phyloP scores from a whole-genome alignment of 2,113 vertebrate species.

The Cyanoderma ruficeps region DNA sequence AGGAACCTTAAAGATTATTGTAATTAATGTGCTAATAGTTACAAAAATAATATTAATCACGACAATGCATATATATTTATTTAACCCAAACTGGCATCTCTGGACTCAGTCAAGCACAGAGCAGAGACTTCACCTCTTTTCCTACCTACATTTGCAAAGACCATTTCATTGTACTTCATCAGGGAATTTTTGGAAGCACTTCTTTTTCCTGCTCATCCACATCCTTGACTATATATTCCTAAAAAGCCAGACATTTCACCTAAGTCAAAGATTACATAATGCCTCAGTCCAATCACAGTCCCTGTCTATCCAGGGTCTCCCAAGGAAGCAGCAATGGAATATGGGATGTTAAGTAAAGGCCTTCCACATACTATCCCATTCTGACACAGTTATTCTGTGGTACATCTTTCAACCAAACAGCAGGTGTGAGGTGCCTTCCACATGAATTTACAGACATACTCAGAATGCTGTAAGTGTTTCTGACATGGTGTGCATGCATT shows the following conservation, averaged over 20 bases:
- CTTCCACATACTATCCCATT: not conserved
- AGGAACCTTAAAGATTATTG: not conserved
- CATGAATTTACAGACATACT: not conserved
- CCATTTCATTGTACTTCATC: not conserved
- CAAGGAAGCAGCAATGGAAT: not conserved
- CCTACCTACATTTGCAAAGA: not conserved
- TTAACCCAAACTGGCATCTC: not conserved
- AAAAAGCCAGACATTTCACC: not conserved
- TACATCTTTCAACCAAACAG: not conserved
- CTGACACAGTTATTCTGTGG: not conserved
- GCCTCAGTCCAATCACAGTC: not conserved
- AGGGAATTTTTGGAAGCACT: accelerated
- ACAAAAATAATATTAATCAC: not conserved
- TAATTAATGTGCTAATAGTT: not conserved
- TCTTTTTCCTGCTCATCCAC: not conserved
- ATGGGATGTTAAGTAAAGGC: not conserved
- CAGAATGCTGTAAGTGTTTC: not conserved
- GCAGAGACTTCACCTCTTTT: not conserved
- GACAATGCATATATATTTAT: not conserved
- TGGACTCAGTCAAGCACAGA: not conserved
- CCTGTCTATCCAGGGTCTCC: not conserved
- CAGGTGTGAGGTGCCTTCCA: not conserved
- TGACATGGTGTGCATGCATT: not conserved
- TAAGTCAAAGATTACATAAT: not conserved
- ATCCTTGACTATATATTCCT: not conserved